These are phyloP conservation scores for Unio delphinus DNA, from an alignment of 2,888 invertebrate genomes.

Conservation along the genomic window DNA sequence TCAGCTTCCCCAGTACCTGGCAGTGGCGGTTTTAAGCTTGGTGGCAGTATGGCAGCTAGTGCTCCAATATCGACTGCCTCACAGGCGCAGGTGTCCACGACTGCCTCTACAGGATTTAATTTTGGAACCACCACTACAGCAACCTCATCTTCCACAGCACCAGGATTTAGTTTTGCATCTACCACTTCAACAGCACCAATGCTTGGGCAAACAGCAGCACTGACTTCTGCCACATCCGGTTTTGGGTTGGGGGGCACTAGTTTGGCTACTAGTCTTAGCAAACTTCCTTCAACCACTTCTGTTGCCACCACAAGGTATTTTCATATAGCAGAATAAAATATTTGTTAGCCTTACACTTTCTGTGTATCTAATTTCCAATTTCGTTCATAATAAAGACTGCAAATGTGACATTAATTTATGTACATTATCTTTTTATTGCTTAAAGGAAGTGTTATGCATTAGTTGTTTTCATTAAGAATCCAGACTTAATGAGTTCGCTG, in stretches of 20 bases:
- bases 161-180: constrained; percentile 10
- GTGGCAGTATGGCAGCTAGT: too few relatives aligned
- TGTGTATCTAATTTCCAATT: too few relatives aligned
- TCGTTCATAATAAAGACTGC: too few relatives aligned
- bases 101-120: constrained; percentile 20
- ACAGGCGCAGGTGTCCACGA: constrained; percentile 1
- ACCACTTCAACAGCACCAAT: constrained; percentile 6
- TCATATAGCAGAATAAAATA: background rate
- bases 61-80: constrained; percentile 8
- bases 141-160: constrained; percentile 12
- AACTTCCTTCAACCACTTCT: background rate
- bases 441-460: too few relatives aligned
- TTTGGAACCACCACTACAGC: constrained; percentile 20
- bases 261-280: background rate
- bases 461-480: too few relatives aligned
- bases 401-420: too few relatives aligned
- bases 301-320: background rate
- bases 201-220: constrained; percentile 2
- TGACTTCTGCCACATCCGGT: background rate
- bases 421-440: too few relatives aligned
- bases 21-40: too few relatives aligned
- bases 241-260: background rate
- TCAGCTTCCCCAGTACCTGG: too few relatives aligned
- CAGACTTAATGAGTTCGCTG: too few relatives aligned
- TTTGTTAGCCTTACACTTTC: background rate